Percentiles rank a stretch among this genome's conserved stretches.
phyloP scores from a whole-genome alignment of 2,888 invertebrate genomes.

The Gasteruption jaculator region DNA sequence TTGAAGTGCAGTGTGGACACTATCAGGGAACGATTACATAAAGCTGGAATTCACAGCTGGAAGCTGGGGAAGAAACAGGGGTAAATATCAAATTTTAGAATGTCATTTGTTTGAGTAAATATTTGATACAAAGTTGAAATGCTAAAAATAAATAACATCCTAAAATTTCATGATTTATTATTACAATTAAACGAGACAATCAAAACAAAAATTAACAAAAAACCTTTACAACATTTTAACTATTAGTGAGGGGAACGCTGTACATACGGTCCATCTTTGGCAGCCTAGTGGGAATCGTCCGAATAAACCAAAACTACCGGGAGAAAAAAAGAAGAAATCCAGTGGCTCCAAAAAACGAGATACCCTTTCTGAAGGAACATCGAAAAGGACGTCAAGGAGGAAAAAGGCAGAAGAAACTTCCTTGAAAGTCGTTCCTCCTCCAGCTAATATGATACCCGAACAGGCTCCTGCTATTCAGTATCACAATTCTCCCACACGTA shows the following conservation, averaged over 20 bases:
- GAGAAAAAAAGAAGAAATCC: conserved; percentile 38
- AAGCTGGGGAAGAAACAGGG: conserved; percentile 49
- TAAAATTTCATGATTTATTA: no score
- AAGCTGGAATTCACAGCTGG: conserved; percentile 50
- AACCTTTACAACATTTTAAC: neutral
- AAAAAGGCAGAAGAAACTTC: conserved; percentile 29
- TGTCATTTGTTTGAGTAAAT: neutral
- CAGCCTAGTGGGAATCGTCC: conserved; percentile 48
- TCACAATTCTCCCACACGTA: conserved; percentile 35
- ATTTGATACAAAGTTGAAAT: neutral
- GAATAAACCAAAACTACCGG: conserved; percentile 38
- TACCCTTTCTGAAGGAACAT: conserved; percentile 10
- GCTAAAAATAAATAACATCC: neutral
- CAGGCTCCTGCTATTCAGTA: conserved; percentile 30
- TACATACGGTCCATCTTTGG: conserved; percentile 48
- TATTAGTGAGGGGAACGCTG: conserved; percentile 45
- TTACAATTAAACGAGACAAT: no score
- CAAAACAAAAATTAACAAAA: neutral
- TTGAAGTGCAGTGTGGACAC: conserved; percentile 49
- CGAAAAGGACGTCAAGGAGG: conserved; percentile 23
- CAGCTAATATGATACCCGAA: conserved; percentile 32
- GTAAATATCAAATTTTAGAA: conserved; percentile 22
- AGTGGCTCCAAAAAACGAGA: conserved; percentile 28
- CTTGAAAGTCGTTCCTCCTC: conserved; percentile 27
- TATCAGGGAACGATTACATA: conserved; percentile 45